Percentiles rank a stretch among this genome's conserved stretches.
These are phyloP conservation scores for Tetranychus cinnabarinus DNA, from an alignment of 1,140 invertebrate genomes.

Conservation along the genomic window DNA sequence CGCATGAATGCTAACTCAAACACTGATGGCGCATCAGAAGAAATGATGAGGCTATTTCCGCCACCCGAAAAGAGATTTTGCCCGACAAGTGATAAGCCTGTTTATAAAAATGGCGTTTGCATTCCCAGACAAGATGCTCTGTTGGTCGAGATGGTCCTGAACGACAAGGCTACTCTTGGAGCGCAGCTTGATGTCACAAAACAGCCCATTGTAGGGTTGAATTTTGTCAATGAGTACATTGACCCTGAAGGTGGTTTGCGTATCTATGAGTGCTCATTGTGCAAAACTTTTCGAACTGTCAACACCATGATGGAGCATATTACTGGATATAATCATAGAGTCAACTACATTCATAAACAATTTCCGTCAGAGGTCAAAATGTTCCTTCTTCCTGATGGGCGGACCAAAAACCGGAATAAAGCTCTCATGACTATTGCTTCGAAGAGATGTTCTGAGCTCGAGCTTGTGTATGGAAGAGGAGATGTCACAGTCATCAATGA, in stretches of 20 bases:
- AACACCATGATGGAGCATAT: constrained; percentile 1
- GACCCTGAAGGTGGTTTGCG: constrained; percentile 1
- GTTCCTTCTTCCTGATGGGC: constrained; percentile 1
- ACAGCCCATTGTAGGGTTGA: background rate
- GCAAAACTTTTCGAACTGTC: background rate
- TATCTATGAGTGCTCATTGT: constrained; percentile 2
- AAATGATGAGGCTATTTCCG: background rate
- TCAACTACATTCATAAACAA: background rate
- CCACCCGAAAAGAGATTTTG: background rate
- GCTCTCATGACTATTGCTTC: constrained; percentile 1
- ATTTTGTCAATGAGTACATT: constrained; percentile 2
- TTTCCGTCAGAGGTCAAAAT: background rate
- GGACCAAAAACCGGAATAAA: constrained; percentile 1
- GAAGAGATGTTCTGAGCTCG: background rate
- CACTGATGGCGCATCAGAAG: background rate
- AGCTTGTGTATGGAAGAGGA: constrained; percentile 4
- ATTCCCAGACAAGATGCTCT: constrained; percentile 5
- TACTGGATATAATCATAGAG: constrained; percentile 1
- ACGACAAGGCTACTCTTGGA: background rate
- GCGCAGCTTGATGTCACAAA: constrained; percentile 2
- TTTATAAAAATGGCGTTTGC: background rate
- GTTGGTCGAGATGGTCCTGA: background rate
- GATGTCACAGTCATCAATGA: background rate
- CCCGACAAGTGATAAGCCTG: background rate
- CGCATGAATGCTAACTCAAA: background rate